These are phyloP conservation scores for Connochaetes taurinus DNA, from an alignment of 2,113 vertebrate genomes.

Conservation along the genomic window DNA sequence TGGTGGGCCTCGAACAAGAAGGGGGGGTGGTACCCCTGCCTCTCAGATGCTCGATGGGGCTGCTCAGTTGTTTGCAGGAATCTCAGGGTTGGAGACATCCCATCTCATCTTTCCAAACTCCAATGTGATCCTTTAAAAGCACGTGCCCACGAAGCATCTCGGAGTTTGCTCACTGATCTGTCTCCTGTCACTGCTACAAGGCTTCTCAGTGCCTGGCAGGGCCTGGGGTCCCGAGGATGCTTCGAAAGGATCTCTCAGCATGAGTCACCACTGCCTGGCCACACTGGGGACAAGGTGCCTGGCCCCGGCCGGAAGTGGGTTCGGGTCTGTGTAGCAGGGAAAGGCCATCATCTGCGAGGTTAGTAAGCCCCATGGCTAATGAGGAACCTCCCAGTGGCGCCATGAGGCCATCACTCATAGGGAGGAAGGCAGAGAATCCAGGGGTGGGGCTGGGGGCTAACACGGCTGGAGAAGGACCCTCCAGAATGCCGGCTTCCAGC, in stretches of 20 bases:
- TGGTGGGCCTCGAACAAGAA: not conserved
- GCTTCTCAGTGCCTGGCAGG: rapidly evolving
- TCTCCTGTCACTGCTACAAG: not conserved
- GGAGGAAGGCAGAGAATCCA: not conserved
- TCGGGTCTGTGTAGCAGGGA: rapidly evolving
- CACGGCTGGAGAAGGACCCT: rapidly evolving
- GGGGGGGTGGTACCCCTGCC: rapidly evolving
- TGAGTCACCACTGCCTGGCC: rapidly evolving
- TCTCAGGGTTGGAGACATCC: not conserved
- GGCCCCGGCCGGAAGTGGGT: rapidly evolving
- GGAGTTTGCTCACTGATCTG: rapidly evolving
- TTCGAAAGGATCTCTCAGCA: rapidly evolving
- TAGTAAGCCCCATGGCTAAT: rapidly evolving
- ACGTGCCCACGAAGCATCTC: rapidly evolving
- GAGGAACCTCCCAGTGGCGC: not conserved
- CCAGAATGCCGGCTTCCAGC: rapidly evolving
- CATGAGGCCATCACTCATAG: rapidly evolving
- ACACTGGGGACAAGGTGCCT: rapidly evolving
- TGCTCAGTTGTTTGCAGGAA: rapidly evolving
- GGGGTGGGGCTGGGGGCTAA: not conserved
- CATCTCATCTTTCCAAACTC: not conserved
- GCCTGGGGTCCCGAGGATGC: not conserved
- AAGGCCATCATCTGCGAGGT: rapidly evolving
- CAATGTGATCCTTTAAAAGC: not conserved
- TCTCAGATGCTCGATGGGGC: not conserved